Evolutionary conservation across 2,888 invertebrate genomes (phyloP).

Genomic region (Notodromas monacha): DNA sequence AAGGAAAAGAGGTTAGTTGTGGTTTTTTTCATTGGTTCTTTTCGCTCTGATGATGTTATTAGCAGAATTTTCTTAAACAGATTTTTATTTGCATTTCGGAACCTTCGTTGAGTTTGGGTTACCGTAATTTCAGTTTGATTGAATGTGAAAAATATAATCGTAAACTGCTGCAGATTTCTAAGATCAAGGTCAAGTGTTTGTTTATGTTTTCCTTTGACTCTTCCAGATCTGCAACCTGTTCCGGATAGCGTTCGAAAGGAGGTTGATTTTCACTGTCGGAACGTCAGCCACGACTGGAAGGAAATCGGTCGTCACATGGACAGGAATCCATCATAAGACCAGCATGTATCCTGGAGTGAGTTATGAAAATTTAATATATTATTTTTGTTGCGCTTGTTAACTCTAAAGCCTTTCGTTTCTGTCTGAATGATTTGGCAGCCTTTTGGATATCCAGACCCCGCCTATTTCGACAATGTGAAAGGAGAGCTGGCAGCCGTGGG

Average conservation of each 20-base stretch:
- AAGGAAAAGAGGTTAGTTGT: conserved; percentile 1
- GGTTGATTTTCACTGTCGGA: background rate
- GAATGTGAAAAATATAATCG: no score
- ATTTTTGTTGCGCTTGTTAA: no score
- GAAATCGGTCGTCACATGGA: background rate
- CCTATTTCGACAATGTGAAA: background rate
- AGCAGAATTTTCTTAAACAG: background rate
- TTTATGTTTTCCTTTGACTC: no score
- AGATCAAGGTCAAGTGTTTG: no score
- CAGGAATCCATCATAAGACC: background rate
- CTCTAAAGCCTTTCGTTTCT: no score
- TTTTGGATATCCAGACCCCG: conserved; percentile 4
- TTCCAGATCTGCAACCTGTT: background rate
- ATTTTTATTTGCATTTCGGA: background rate
- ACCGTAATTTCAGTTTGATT: no score
- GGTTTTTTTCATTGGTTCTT: no score
- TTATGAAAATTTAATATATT: no score
- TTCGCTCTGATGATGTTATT: no score
- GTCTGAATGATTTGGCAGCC: no score
- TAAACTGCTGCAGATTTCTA: no score
- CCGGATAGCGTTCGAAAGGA: background rate
- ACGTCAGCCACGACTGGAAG: conserved; percentile 1
- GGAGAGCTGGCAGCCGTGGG: background rate
- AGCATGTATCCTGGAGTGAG: background rate
- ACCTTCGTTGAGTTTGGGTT: background rate